Evolutionary conservation across 2,113 vertebrate genomes (phyloP).

Genomic region (Balaeniceps rex): DNA sequence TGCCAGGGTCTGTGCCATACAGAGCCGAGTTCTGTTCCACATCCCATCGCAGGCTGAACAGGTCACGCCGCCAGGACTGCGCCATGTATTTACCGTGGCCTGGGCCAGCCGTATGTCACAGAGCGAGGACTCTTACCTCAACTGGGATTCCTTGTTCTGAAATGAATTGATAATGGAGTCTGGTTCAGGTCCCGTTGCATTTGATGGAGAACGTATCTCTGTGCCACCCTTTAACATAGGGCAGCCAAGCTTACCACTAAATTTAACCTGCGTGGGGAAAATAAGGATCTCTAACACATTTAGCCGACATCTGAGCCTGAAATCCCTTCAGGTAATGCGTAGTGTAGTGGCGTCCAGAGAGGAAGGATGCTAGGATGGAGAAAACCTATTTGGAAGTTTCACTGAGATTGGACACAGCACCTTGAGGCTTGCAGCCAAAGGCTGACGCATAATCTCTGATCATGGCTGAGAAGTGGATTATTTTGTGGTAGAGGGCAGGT

Average conservation of each 20-base stretch:
- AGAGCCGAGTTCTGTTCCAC: neutral
- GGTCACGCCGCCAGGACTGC: no score
- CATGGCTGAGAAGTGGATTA: neutral
- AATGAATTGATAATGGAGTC: no score
- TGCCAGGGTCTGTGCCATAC: neutral
- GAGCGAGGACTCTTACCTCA: neutral
- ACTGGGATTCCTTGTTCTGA: neutral
- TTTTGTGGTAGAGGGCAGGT: neutral
- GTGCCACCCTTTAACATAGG: no score
- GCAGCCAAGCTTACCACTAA: neutral
- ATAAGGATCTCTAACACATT: neutral
- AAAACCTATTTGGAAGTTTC: neutral
- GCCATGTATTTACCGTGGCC: neutral
- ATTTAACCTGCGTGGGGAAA: no score
- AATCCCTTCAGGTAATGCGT: neutral
- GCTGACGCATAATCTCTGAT: accelerated
- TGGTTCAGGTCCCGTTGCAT: neutral
- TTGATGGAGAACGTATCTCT: no score
- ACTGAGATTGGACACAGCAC: neutral
- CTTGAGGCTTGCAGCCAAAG: neutral
- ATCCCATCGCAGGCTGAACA: neutral
- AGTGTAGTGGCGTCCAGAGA: neutral
- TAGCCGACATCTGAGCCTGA: neutral
- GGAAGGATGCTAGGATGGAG: neutral
- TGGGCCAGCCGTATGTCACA: neutral